Evolutionary conservation across 2,797 vertebrate species (phyloP), one percentile per base, ranked within the genome.

Genomic region (Poeciliopsis presidionis): DNA sequence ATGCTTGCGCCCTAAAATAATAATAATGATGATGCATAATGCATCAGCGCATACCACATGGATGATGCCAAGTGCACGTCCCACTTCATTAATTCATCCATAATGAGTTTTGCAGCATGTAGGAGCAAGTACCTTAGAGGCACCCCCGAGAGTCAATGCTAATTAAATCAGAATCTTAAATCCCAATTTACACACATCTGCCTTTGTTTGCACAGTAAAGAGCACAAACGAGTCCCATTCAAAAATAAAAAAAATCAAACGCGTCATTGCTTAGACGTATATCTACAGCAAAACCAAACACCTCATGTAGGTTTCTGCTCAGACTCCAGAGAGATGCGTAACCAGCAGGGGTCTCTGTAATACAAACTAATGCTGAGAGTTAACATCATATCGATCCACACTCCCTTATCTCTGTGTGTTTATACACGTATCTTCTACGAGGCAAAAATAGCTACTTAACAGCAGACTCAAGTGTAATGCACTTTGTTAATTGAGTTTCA

Each of bases 51-150:
- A 84, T 87, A 90, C 87, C 92, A 92, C 87, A 90, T 81, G 88
- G 89, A 90, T 90, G 89, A 91, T 88, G 91, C 91, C 92, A 91
- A 93, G 86, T 88, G 91, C 85, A 92, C 91, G 86, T 92, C 92
- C 93, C 89, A 90, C 91, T 91, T 94, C 94, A 95, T 94, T 94
- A 94, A 94, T 94, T 94, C 93, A 93, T 87, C 92, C 92, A 92
- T 94, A 94, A 95, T 94, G 94, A 95, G 93, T 91, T 94, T 86
- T 92, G 91, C 88, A 84, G 90, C 90, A 86, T 92, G 92, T 92
- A 89, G 90, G 91, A 93, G 91, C 87, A 87, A 72, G 91, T 93
- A 93, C 89, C 94, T 94, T 84, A 89, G 90, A 94, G 91, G 85
- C 92, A 84, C 82, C 90, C 89, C 90, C 88, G 61, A 87, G 91